Base-by-base conservation (phyloP, 64 coral and sea anemone genomes). In the Montipora cactus region DNA sequence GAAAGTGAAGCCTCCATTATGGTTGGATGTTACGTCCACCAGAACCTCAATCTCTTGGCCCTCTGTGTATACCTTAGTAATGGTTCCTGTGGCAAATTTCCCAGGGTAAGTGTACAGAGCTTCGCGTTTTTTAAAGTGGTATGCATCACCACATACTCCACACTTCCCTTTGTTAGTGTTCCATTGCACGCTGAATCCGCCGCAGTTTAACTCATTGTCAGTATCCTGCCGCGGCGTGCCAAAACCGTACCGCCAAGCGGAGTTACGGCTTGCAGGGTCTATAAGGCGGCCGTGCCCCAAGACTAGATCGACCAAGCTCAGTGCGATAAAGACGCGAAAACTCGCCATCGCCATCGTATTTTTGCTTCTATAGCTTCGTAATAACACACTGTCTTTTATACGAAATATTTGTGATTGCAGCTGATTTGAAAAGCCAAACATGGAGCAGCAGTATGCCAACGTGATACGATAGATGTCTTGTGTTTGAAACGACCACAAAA, bases 81-180 rank as follows among this genome's bases (percentile, higher is more conserved):
- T 89, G 44, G 76, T 87, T 46, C 76, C 62, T 16, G 37, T 89
- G 1, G 94, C 94, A 14, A 66, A 96, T 75, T 64, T 45, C 53
- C 94, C 94, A 3, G 94, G 94, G 22, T 92, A 70, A 7, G 80
- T 74, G 48, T 89, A 95, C 6, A 47, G 44, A 19, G 82, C 28
- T 21, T 68, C 49, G 10, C 23, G 16, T 55, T 74, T 13, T 76
- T 79, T 95, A 2, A 89, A 79, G 14, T 93, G 78, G 44, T 96
- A 83, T 15, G 90, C 66, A 46, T 96, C 94, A 19, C 94, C 94
- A 20, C 94, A 96, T 50, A 96, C 90, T 0, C 94, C 94, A 44
- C 94, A 96, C 76, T 92, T 96, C 3, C 94, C 94, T 67, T 89
- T 85, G 64, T 89, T 88, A 6, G 87, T 92, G 49, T 73, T 59